Evolutionary conservation across 1,140 invertebrate species (phyloP).

Genomic region (Metopolophium dirhodum): DNA sequence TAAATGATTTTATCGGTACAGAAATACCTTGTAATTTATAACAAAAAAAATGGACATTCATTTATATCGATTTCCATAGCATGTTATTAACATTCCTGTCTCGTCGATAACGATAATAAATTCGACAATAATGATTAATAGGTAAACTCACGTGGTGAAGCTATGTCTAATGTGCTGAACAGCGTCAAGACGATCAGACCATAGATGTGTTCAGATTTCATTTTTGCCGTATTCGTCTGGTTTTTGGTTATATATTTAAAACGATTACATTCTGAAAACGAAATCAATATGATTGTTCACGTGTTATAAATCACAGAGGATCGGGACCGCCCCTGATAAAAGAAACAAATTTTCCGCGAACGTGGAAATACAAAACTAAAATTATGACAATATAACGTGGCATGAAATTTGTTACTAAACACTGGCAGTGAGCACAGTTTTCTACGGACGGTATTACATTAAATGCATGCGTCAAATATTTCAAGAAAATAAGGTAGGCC

Average conservation of each 20-base stretch:
- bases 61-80: no score
- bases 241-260: not conserved
- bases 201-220: not conserved
- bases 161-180: not conserved
- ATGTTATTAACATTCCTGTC: not conserved
- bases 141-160: not conserved
- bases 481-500: slow-evolving; percentile 1
- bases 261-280: not conserved
- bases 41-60: no score
- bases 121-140: not conserved
- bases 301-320: not conserved
- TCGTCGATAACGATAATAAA: not conserved
- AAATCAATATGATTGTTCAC: not conserved
- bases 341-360: not conserved
- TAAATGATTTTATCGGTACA: not conserved
- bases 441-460: not conserved
- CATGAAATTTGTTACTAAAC: not conserved
- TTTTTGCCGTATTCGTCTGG: not conserved
- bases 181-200: not conserved
- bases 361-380: not conserved
- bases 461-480: not conserved
- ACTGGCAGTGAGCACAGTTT: not conserved
- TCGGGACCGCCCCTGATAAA: not conserved
- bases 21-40: not conserved
- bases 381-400: not conserved